Percentiles rank a stretch among this genome's conserved stretches.
Evolutionary conservation across 2,888 invertebrate genomes (phyloP).

Genomic region (Enoplolaimus lenunculus): DNA sequence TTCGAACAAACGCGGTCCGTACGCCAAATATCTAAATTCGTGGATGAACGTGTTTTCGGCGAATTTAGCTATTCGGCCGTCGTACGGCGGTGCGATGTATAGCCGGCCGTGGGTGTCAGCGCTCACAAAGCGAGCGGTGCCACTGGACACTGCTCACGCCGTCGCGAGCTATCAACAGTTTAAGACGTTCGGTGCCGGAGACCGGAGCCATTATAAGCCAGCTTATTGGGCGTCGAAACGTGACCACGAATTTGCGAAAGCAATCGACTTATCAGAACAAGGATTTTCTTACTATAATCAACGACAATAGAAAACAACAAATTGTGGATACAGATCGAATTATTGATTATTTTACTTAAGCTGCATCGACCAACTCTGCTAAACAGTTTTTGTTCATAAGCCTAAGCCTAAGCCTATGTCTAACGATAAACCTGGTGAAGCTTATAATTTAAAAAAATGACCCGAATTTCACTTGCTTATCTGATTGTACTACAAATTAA

Average conservation of each 20-base stretch:
- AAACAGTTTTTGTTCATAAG: too few relatives aligned
- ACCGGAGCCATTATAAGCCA: neutral
- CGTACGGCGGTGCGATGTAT: neutral
- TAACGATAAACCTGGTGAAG: too few relatives aligned
- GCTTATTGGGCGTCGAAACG: neutral
- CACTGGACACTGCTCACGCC: neutral
- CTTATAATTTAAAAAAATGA: too few relatives aligned
- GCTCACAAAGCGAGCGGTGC: neutral
- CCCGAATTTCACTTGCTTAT: too few relatives aligned
- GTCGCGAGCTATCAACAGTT: neutral
- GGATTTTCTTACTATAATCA: neutral
- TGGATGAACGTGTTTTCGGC: neutral
- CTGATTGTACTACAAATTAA: too few relatives aligned
- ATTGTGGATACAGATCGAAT: too few relatives aligned
- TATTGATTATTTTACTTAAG: too few relatives aligned
- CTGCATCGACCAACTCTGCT: too few relatives aligned
- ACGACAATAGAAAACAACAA: too few relatives aligned
- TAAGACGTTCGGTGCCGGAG: neutral
- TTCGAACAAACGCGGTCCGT: neutral
- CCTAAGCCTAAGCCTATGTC: too few relatives aligned
- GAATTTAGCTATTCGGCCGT: neutral
- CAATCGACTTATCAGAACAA: neutral
- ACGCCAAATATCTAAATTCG: neutral
- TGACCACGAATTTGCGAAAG: neutral
- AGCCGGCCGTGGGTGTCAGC: neutral